Base-by-base conservation (phyloP, 2,797 vertebrate species). In the Menidia menidia region DNA sequence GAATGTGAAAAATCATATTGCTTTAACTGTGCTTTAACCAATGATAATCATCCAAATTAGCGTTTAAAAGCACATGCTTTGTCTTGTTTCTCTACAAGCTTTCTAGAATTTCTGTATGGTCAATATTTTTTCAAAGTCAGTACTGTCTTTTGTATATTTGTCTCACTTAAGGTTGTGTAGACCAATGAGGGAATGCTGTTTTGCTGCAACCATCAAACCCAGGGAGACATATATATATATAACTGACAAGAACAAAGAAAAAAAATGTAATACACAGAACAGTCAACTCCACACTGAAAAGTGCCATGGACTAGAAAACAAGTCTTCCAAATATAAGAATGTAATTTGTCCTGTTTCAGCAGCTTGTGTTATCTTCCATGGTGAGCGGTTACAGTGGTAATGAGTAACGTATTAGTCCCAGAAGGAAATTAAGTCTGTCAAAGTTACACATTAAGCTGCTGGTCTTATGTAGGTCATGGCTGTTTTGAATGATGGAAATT, bases 401-500 rank as follows among this genome's bases (percentile, higher is more conserved):
- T 87, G 57, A 83, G 82, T 89, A 73, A 92, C 79, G 64, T 70
- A 65, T 78, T 75, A 60, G 57, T 78, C 70, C 84, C 55, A 42
- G 33, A 45, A 81, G 64, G 75, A 87, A 89, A 89, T 85, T 60
- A 25, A 78, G 47, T 65, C 31, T 48, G 68, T 42, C 61, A 51
- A 72, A 64, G 87, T 90, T 88, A 92, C 81, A 88, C 81, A 88
- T 90, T 89, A 88, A 87, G 78, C 85, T 50, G 48, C 63, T 31
- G 31, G 33, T 67, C 33, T 74, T 79, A 90, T 87, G 64, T 88
- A 81, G 88, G 90, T 86, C 89, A 89, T 2, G 18, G 65, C 16
- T 88, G 82, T 85, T 88, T 76, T 64, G 56, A 73, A 72, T n/a
- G 14, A 72, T 53, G 71, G 35, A 39, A 75, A 77, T 75, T 64